These are phyloP conservation scores for Hirudo medicinalis DNA, from an alignment of 1,140 invertebrate species.

Conservation along the genomic window DNA sequence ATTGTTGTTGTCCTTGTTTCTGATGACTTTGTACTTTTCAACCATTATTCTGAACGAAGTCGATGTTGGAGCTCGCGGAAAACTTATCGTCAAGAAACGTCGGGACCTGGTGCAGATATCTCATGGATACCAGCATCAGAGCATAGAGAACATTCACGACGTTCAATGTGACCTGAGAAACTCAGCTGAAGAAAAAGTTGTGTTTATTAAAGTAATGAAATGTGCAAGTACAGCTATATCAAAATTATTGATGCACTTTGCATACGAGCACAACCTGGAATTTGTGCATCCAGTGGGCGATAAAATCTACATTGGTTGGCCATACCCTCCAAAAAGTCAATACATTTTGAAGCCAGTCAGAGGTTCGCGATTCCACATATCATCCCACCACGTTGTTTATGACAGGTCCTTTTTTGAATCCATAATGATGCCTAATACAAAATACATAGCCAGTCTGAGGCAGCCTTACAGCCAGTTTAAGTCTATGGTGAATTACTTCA, in stretches of 20 bases:
- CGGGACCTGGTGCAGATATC: not conserved
- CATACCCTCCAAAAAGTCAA: conserved; percentile 26
- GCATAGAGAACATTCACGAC: not conserved
- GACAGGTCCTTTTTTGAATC: conserved; percentile 2
- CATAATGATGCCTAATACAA: conserved; percentile 22
- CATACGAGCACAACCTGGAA: conserved; percentile 9
- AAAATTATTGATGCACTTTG: conserved; percentile 17
- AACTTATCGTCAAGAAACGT: not conserved
- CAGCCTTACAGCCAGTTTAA: conserved; percentile 25
- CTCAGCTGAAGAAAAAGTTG: conserved; percentile 9
- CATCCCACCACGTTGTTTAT: conserved; percentile 20
- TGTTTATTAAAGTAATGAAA: conserved; percentile 22
- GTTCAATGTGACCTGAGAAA: conserved; percentile 4
- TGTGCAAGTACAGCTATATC: conserved; percentile 19
- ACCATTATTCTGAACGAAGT: not conserved
- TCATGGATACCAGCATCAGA: not conserved
- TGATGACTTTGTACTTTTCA: too few species aligned
- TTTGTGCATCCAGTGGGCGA: conserved; percentile 19
- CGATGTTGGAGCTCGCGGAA: not conserved
- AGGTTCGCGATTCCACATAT: conserved; percentile 14
- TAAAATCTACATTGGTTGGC: conserved; percentile 31
- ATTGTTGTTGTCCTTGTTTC: too few species aligned
- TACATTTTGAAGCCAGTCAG: conserved; percentile 12
- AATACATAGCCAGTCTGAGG: conserved; percentile 22
- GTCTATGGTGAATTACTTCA: conserved; percentile 23